Evolutionary conservation across 92 coral and sea anemone genomes (phyloP).

Genomic region (Chrysogorgia sp.): DNA sequence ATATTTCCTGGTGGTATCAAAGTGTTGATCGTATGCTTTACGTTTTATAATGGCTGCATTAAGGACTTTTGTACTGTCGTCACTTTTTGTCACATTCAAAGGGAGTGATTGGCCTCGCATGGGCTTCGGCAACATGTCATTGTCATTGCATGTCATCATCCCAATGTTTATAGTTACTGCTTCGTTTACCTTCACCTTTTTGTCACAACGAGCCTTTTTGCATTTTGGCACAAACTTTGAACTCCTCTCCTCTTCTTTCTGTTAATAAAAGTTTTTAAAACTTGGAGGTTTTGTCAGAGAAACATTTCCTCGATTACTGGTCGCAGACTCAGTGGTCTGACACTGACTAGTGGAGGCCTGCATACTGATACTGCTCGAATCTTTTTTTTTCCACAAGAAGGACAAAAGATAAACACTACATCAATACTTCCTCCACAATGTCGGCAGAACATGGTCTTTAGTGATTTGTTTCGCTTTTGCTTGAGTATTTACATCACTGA

Average conservation of each 20-base stretch:
- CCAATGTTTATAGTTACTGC: slow-evolving; percentile 37
- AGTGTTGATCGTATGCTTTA: slow-evolving; percentile 47
- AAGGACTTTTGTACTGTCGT: slow-evolving; percentile 27
- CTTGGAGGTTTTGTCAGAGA: slow-evolving; percentile 1
- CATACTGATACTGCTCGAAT: no score
- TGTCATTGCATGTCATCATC: slow-evolving; percentile 40
- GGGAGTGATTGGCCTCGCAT: slow-evolving; percentile 54
- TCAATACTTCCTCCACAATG: background rate
- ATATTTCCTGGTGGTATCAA: slow-evolving; percentile 45
- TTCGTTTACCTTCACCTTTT: background rate
- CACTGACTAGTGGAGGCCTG: no score
- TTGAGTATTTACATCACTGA: no score
- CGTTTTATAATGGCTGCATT: slow-evolving; percentile 41
- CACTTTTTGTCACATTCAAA: slow-evolving; percentile 13
- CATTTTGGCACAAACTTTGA: slow-evolving; percentile 1
- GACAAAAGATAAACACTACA: slow-evolving; percentile 14
- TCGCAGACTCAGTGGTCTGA: background rate
- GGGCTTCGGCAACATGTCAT: slow-evolving; percentile 24
- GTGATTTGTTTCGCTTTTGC: no score
- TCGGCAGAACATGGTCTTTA: slow-evolving; percentile 16
- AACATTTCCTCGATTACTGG: background rate
- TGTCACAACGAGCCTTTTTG: slow-evolving; percentile 1
- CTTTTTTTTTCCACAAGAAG: slow-evolving; percentile 3
- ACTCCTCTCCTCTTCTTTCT: background rate
- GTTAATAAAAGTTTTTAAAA: background rate